phyloP scores from a whole-genome alignment of 2,797 vertebrate species.

The Micrastur ruficollis region DNA sequence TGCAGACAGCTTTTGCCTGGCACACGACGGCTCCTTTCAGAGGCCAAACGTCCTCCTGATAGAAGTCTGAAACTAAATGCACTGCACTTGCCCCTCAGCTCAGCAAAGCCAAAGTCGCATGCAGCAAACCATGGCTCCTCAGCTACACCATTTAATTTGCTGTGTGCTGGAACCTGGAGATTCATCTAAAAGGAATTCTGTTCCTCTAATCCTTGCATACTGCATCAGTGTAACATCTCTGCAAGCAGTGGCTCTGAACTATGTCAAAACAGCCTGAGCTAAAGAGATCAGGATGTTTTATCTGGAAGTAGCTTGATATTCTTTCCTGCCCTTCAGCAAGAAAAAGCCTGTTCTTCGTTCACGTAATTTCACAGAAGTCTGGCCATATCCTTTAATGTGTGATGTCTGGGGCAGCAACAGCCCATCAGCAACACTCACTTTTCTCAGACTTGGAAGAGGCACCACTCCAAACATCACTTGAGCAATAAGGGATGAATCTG shows the following conservation, averaged over 20 bases:
- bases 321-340: slow-evolving; percentile 61
- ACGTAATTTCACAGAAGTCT: slow-evolving; percentile 48
- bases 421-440: slow-evolving; percentile 81
- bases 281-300: slow-evolving; percentile 67
- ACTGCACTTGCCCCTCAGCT: background rate
- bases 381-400: slow-evolving; percentile 44
- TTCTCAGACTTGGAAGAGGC: slow-evolving; percentile 88
- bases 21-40: background rate
- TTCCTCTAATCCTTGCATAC: background rate
- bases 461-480: slow-evolving; percentile 97
- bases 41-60: background rate
- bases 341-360: slow-evolving; percentile 44
- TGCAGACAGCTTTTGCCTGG: background rate
- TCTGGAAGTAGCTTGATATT: slow-evolving; percentile 63
- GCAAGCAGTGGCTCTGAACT: slow-evolving; percentile 45
- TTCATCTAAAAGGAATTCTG: slow-evolving; percentile 26
- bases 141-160: background rate
- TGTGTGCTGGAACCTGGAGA: background rate
- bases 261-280: slow-evolving; percentile 45
- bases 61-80: background rate
- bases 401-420: slow-evolving; percentile 55
- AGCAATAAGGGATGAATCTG: slow-evolving; percentile 98
- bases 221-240: slow-evolving; percentile 9
- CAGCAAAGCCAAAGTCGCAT: background rate
- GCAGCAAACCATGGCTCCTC: background rate